Conservation (phyloP, 2,113 vertebrate species). For the Condylura cristata region DNA sequence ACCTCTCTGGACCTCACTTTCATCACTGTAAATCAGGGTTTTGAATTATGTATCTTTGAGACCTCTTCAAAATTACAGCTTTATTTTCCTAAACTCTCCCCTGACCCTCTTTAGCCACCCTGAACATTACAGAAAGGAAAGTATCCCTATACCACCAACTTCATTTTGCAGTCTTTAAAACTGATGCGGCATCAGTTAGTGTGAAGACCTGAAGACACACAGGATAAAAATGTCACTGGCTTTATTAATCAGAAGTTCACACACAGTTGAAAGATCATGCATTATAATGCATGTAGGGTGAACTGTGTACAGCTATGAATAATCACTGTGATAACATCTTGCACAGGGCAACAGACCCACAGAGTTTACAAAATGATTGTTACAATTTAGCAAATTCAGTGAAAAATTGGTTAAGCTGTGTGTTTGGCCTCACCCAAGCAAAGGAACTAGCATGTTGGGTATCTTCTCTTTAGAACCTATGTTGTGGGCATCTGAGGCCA, state of each 20-base stretch:
- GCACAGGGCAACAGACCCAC: neutral
- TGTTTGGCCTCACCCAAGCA: neutral
- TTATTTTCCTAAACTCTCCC: neutral
- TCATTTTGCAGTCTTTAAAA: neutral
- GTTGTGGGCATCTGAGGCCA: neutral
- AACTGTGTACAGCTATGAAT: neutral
- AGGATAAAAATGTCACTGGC: neutral
- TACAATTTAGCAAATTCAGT: conserved; percentile 11
- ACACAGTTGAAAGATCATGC: neutral
- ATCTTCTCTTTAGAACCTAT: neutral
- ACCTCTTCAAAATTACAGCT: neutral
- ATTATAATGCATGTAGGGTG: neutral
- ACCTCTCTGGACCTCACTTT: neutral
- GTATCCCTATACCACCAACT: neutral
- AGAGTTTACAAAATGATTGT: neutral
- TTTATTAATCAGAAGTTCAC: neutral
- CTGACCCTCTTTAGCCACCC: neutral
- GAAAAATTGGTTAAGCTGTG: neutral
- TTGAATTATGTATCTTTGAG: conserved; percentile 1
- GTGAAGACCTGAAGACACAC: neutral
- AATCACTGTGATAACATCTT: neutral
- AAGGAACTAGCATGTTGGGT: neutral
- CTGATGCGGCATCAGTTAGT: neutral
- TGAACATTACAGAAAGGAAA: neutral
- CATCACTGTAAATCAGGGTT: neutral